Evolutionary conservation across 2,888 invertebrate species (phyloP).

Genomic region (Gasteruption jaculator): DNA sequence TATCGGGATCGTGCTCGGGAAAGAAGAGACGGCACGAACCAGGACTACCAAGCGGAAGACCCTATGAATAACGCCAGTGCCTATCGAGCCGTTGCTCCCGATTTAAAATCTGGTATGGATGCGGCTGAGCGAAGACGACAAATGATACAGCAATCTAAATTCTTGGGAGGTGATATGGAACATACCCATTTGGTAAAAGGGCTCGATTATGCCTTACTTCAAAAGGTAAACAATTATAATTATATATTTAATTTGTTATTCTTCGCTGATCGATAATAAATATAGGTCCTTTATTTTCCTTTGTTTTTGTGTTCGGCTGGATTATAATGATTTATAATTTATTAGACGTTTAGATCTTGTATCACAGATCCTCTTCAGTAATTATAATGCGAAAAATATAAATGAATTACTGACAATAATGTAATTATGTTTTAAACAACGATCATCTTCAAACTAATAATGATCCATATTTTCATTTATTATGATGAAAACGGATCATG

Average conservation of each 20-base stretch:
- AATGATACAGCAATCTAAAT: slow-evolving; percentile 97
- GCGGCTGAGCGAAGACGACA: slow-evolving; percentile 92
- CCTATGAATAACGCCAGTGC: slow-evolving; percentile 83
- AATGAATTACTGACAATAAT: too few species aligned
- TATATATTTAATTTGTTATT: not conserved
- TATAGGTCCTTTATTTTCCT: too few species aligned
- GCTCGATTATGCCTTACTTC: slow-evolving; percentile 84
- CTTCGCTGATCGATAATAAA: too few species aligned
- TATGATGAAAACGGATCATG: too few species aligned
- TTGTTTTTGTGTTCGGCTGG: too few species aligned
- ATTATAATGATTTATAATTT: too few species aligned
- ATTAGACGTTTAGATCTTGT: too few species aligned
- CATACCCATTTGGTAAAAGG: slow-evolving; percentile 99
- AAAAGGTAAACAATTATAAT: slow-evolving; percentile 64
- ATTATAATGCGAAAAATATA: too few species aligned
- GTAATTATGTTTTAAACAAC: too few species aligned
- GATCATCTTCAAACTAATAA: too few species aligned
- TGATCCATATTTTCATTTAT: too few species aligned
- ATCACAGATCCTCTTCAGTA: too few species aligned
- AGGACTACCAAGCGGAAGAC: slow-evolving; percentile 78
- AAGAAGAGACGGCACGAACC: slow-evolving; percentile 77
- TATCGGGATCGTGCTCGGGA: slow-evolving; percentile 90
- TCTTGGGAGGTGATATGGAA: slow-evolving; percentile 99
- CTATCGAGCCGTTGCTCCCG: slow-evolving; percentile 93
- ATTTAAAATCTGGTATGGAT: slow-evolving; percentile 88